Conservation (phyloP, 1,140 invertebrate genomes). For the Leptoteleia sp. region DNA sequence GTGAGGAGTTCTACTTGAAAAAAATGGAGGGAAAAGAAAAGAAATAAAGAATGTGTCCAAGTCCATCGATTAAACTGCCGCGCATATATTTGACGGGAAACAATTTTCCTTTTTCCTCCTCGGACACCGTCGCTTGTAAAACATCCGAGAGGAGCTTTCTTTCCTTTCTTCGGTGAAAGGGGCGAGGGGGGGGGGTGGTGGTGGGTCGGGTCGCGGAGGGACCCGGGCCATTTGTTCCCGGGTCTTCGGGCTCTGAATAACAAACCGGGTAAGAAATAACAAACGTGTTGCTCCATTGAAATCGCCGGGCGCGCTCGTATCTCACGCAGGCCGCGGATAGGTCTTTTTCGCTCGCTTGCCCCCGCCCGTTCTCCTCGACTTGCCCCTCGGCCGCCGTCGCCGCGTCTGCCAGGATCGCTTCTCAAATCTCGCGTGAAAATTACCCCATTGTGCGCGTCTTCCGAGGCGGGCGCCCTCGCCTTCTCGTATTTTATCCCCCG, state of each 20-base stretch:
- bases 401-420: conserved; percentile 77
- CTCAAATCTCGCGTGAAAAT: conserved; percentile 82
- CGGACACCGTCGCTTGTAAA: conserved; percentile 42
- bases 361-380: not conserved
- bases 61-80: no score
- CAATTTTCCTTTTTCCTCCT: no score
- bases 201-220: conserved; percentile 23
- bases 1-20: no score
- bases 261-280: conserved; percentile 77
- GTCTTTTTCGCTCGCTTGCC: no score
- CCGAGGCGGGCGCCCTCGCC: conserved; percentile 45
- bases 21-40: no score
- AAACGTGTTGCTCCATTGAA: conserved; percentile 81
- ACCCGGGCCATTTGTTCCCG: conserved; percentile 58
- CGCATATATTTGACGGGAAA: no score
- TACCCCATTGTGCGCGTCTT: conserved; percentile 80
- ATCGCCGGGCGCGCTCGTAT: conserved; percentile 76
- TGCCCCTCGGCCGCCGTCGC: not conserved
- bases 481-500: conserved; percentile 74
- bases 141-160: conserved; percentile 20
- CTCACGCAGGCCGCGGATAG: conserved; percentile 69
- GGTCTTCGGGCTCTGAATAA: conserved; percentile 57
- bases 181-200: no score
- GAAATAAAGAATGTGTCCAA: no score
- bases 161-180: conserved; percentile 32